Conservation (phyloP, 2,113 vertebrate species). For the Aegotheles bennettii region DNA sequence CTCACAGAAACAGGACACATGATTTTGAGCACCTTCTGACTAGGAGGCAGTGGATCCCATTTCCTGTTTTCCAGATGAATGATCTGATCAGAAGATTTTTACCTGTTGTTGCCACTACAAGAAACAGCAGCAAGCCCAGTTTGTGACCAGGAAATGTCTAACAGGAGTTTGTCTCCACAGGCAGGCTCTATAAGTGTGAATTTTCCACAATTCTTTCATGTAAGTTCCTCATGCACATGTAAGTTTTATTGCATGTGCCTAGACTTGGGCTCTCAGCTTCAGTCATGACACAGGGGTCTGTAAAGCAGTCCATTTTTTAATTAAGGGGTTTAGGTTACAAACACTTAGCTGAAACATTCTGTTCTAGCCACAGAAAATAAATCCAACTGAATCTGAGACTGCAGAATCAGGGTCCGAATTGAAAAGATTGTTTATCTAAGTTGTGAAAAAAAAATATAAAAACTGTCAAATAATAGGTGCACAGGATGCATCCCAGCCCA, state of each 20-base stretch:
- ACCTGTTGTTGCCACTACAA: neutral
- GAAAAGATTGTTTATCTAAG: neutral
- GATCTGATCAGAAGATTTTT: neutral
- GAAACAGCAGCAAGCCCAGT: neutral
- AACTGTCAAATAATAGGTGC: neutral
- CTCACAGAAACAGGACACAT: neutral
- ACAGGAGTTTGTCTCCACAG: neutral
- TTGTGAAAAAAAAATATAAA: too few relatives aligned
- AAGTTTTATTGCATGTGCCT: neutral
- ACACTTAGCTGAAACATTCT: neutral
- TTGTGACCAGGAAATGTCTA: neutral
- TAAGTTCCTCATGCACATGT: neutral
- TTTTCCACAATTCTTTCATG: neutral
- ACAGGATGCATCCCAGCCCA: neutral
- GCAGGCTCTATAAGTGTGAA: neutral
- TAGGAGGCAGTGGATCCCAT: neutral
- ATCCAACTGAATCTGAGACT: neutral
- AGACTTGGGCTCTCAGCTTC: neutral
- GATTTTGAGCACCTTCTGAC: neutral
- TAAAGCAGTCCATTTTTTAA: neutral
- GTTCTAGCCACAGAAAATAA: neutral
- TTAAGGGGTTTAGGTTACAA: neutral
- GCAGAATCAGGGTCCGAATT: neutral
- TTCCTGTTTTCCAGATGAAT: neutral
- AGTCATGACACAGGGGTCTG: neutral